phyloP scores from a whole-genome alignment of 2,113 vertebrate species.

The Cynopterus brachyotis region DNA sequence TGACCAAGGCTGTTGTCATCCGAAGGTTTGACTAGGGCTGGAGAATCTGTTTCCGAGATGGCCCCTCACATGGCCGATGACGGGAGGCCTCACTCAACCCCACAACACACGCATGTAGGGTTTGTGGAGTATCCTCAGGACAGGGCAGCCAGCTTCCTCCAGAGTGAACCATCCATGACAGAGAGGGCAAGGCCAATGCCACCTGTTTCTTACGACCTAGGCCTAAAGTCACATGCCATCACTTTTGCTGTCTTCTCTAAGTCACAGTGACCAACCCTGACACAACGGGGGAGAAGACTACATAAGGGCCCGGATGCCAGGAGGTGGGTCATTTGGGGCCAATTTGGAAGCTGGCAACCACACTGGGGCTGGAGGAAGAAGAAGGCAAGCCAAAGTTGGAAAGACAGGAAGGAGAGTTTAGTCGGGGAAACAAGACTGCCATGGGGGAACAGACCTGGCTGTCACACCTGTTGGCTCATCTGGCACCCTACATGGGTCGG shows the following conservation, averaged over 20 bases:
- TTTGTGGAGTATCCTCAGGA: not conserved
- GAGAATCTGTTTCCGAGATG: not conserved
- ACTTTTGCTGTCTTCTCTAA: not conserved
- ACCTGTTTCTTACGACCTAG: not conserved
- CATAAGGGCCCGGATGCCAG: not conserved
- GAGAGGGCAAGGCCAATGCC: not conserved
- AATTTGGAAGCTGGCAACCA: not conserved
- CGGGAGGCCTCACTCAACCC: not conserved
- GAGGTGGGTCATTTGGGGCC: not conserved
- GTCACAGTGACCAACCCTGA: not conserved
- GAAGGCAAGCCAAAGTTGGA: not conserved
- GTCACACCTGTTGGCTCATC: not conserved
- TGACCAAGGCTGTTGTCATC: not conserved
- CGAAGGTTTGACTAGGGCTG: not conserved
- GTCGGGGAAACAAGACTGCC: not conserved
- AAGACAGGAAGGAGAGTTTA: not conserved
- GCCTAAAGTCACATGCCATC: not conserved
- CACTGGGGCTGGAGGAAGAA: not conserved
- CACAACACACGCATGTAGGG: not conserved
- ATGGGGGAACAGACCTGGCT: not conserved
- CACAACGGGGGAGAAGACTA: not conserved
- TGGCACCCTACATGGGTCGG: not conserved
- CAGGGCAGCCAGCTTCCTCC: not conserved
- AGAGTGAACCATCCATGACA: not conserved
- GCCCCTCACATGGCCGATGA: too few relatives aligned